These are phyloP conservation scores for Celastrina argiolus DNA, from an alignment of 2,888 invertebrate species.

Conservation along the genomic window DNA sequence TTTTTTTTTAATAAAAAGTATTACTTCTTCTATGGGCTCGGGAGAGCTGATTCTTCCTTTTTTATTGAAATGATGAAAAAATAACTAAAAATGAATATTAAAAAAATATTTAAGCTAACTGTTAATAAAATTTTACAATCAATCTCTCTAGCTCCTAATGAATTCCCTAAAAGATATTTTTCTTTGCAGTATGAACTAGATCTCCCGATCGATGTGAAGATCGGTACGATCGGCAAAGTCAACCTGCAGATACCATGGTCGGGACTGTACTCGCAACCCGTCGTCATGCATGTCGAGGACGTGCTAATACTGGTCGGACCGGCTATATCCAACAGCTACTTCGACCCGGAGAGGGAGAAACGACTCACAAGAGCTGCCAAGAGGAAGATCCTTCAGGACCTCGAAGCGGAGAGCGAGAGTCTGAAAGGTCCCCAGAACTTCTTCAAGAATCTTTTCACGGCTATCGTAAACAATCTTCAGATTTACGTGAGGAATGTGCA, in stretches of 20 bases:
- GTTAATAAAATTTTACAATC: too few relatives aligned
- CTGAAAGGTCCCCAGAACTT: conserved; percentile 81
- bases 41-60: too few relatives aligned
- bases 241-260: conserved; percentile 88
- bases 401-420: conserved; percentile 79
- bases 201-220: conserved; percentile 88
- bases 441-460: conserved; percentile 84
- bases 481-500: conserved; percentile 87
- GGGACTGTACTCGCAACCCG: conserved; percentile 84
- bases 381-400: conserved; percentile 81
- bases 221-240: conserved; percentile 87
- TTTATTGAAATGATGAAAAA: too few relatives aligned
- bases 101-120: too few relatives aligned
- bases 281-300: conserved; percentile 85
- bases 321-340: conserved; percentile 81
- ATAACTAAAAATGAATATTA: too few relatives aligned
- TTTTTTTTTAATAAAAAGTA: too few relatives aligned
- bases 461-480: conserved; percentile 88
- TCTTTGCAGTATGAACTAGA: conserved; percentile 85
- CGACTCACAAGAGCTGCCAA: conserved; percentile 85
- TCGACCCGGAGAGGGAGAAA: conserved; percentile 85
- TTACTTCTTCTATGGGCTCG: too few relatives aligned
- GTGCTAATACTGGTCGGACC: conserved; percentile 86
- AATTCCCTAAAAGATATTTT: background rate
- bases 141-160: background rate